Evolutionary conservation across 2,797 vertebrate species (phyloP), one percentile per base, ranked within the genome.

Genomic region (Hirundo rustica): DNA sequence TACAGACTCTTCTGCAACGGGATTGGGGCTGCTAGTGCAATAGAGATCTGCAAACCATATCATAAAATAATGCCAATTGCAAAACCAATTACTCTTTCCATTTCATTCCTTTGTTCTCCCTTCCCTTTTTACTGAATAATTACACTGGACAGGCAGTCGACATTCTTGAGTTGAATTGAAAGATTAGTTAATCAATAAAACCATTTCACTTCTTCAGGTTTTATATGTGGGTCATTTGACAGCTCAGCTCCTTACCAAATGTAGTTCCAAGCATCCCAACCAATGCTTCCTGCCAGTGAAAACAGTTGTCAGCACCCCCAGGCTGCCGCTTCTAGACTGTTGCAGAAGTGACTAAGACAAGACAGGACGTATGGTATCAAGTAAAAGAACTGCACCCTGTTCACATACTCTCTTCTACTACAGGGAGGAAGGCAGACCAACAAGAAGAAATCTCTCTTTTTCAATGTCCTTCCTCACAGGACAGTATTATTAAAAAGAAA

Each of bases 181-280:
- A 76, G 40, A 76, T 78, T 27, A 78, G 36, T 77, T 87, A 83
- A 60, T 85, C 73, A 64, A 73, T 79, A 80, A 84, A 86, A 91
- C 32, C 40, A 91, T 82, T 92, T 70, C 44, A 85, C 32, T 81
- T 91, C 42, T 85, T 90, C 32, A 88, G n/a, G 58, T 86, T 73
- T 94, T 47, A 48, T 75, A 44, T 1, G 4, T 62, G 32, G 44
- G 65, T 71, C 74, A 77, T 40, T 77, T 38, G 45, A 62, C 61
- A 78, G 53, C 30, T 89, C 65, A 80, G 27, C 8, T 75, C 45
- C 22, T 78, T 48, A 82, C 30, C 54, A 78, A 58, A 74, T 18
- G 11, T 62, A 78, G 53, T 11, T 93, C 55, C 44, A 70, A 62
- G 42, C 34, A 67, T 13, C 40, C 21, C n/a, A 64, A 21, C 4